Conservation (phyloP, 2,888 invertebrate genomes). For the Torymus aiolomorphi region DNA sequence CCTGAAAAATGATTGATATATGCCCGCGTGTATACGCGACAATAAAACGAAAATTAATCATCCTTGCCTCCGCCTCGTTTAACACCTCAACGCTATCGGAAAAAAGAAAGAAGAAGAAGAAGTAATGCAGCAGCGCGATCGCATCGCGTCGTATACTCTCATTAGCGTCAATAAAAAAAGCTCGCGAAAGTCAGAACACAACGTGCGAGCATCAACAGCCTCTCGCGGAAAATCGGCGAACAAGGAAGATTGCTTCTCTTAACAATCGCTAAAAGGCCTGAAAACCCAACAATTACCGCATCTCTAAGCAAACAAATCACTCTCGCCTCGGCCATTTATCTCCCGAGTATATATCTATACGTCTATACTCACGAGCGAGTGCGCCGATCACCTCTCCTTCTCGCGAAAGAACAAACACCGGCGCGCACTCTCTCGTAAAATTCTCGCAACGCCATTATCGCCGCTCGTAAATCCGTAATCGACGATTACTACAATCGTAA, state of each 20-base stretch:
- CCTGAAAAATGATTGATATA: no score
- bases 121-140: no score
- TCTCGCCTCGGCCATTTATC: constrained; percentile 10
- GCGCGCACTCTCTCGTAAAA: constrained; percentile 31
- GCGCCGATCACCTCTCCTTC: no score
- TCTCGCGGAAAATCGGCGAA: no score
- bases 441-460: constrained; percentile 50
- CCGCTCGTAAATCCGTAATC: constrained; percentile 53
- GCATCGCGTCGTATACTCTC: no score
- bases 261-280: constrained; percentile 29
- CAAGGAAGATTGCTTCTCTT: background rate
- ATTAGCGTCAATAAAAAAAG: no score
- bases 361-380: no score
- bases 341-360: background rate
- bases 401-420: constrained; percentile 11
- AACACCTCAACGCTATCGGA: background rate
- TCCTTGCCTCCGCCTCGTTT: background rate
- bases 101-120: background rate
- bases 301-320: constrained; percentile 38
- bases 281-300: constrained; percentile 36
- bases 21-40: no score
- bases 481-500: constrained; percentile 44
- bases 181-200: no score
- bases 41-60: no score
- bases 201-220: no score